Evolutionary conservation across 1,140 invertebrate genomes (phyloP), one percentile per base, ranked within the genome.

Genomic region (Oedothorax gibbosus): DNA sequence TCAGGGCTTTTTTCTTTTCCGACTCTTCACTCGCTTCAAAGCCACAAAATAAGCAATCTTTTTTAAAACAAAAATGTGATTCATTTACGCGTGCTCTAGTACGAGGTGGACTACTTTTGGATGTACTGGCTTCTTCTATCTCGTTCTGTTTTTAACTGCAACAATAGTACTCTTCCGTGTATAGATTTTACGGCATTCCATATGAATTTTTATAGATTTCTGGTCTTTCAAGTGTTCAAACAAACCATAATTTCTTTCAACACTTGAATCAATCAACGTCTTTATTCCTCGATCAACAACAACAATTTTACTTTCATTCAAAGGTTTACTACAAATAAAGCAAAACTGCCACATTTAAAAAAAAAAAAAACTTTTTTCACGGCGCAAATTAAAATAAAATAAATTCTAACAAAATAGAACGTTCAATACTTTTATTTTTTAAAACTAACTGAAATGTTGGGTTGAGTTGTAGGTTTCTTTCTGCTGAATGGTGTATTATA

Each of bases 301-400:
- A 64, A 64, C 60, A 7, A 64, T 64, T 64, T 64, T 18, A 64
- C 60, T 64, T 64, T 64, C 60, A 64, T 7, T 18, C 60, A 64
- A 64, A 64, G 60, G 14, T 6, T 64, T 64, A 64, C 60, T 64
- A 64, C 60, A 64, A 64, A 64, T 64, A 18, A 64, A 64, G 60
- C 60, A 64, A 64, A 64, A 7, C 60, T 64, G 60, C 14, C 5
- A 64, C 60, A 64, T n/a, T n/a, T n/a, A n/a, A n/a, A n/a, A n/a
- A n/a, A n/a, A n/a, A n/a, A n/a, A n/a, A n/a, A n/a, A n/a, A n/a
- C n/a, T n/a, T n/a, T n/a, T n/a, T n/a, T n/a, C n/a, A n/a, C n/a
- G n/a, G n/a, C n/a, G n/a, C n/a, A n/a, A n/a, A n/a, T n/a, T n/a
- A n/a, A n/a, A n/a, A n/a, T n/a, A n/a, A n/a, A n/a, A n/a, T n/a